These are phyloP conservation scores for Scyliorhinus canicula DNA, from an alignment of 2,797 vertebrate genomes.

Conservation along the genomic window DNA sequence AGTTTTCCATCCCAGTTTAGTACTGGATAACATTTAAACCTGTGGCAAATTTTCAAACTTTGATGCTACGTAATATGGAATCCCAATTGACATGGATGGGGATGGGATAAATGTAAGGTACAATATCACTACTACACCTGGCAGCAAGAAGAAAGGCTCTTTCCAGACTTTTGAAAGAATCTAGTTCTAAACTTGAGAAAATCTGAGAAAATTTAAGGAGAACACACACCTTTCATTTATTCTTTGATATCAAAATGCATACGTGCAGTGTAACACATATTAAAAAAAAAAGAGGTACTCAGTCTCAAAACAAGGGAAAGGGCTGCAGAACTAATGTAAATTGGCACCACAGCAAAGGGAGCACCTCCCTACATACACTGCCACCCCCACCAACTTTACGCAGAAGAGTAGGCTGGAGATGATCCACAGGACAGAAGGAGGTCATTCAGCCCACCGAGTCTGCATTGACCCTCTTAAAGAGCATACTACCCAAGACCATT, in stretches of 20 bases:
- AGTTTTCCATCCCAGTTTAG: neutral
- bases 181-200: neutral
- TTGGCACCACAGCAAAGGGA: neutral
- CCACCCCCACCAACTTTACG: neutral
- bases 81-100: neutral
- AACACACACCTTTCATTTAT: neutral
- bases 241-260: neutral
- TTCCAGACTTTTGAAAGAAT: neutral
- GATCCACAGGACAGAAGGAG: too few species aligned
- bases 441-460: too few species aligned
- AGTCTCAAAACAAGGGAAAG: neutral
- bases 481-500: too few species aligned
- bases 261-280: too few species aligned
- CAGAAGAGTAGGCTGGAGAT: neutral
- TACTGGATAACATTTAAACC: too few species aligned
- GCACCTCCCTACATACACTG: neutral
- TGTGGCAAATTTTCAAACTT: neutral
- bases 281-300: neutral
- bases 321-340: neutral
- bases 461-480: too few species aligned
- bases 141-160: neutral
- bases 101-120: neutral
- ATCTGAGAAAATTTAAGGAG: neutral
- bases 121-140: neutral
- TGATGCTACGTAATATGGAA: neutral